Evolutionary conservation across 2,888 invertebrate genomes (phyloP).

Genomic region (Gandaritis pyraliata): DNA sequence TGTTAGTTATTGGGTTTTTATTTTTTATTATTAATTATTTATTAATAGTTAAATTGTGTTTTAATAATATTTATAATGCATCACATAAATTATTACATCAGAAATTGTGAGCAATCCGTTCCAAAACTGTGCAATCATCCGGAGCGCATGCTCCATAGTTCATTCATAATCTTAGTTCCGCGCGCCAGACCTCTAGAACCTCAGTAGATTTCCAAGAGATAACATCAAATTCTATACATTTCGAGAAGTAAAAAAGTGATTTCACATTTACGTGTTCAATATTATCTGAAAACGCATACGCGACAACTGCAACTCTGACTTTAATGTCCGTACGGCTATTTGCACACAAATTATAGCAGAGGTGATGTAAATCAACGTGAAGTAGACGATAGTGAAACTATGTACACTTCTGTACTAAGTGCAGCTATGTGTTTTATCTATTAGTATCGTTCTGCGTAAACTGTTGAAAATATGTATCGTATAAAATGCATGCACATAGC

Average conservation of each 20-base stretch:
- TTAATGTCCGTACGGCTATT: slow-evolving; percentile 38
- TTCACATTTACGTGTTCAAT: slow-evolving; percentile 6
- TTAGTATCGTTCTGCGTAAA: slow-evolving; percentile 52
- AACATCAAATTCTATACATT: slow-evolving; percentile 11
- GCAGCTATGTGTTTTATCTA: slow-evolving; percentile 58
- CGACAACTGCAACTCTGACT: slow-evolving; percentile 26
- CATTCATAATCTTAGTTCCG: slow-evolving; percentile 20
- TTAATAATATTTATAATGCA: background rate
- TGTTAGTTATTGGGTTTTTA: background rate
- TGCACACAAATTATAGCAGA: slow-evolving; percentile 39
- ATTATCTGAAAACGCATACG: slow-evolving; percentile 31
- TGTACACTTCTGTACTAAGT: slow-evolving; percentile 17
- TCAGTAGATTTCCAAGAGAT: slow-evolving; percentile 11
- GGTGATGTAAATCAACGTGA: slow-evolving; percentile 38
- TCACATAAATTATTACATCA: slow-evolving; percentile 11
- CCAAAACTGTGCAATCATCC: slow-evolving; percentile 43
- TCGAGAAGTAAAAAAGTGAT: slow-evolving; percentile 1
- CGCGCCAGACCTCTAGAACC: slow-evolving; percentile 15
- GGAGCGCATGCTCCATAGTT: slow-evolving; percentile 49
- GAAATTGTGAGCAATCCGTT: slow-evolving; percentile 31
- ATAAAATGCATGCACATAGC: background rate
- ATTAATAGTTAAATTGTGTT: background rate
- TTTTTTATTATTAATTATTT: background rate
- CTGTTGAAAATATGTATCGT: slow-evolving; percentile 1
- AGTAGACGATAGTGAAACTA: slow-evolving; percentile 34